These are phyloP conservation scores for Pseudomyrmex dendroicus DNA, from an alignment of 1,140 invertebrate genomes.

Conservation along the genomic window DNA sequence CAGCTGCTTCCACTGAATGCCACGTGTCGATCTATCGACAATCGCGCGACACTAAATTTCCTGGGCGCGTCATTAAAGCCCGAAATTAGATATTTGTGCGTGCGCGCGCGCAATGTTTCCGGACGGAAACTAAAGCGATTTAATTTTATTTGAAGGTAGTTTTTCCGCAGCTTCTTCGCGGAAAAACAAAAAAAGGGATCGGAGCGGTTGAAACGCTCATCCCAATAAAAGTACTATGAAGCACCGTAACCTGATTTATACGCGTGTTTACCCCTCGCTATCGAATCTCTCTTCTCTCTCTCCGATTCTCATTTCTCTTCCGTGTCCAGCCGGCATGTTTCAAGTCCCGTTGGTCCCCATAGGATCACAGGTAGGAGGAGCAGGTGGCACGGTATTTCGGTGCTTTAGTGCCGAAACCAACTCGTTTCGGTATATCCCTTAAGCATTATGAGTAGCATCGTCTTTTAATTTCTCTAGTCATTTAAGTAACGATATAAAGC, in stretches of 20 bases:
- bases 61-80: not conserved
- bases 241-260: slow-evolving; percentile 77
- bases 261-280: slow-evolving; percentile 70
- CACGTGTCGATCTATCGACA: slow-evolving; percentile 46
- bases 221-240: slow-evolving; percentile 68
- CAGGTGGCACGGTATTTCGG: slow-evolving; percentile 56
- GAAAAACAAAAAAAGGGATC: slow-evolving; percentile 54
- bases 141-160: slow-evolving; percentile 19
- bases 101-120: not conserved
- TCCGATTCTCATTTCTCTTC: slow-evolving; percentile 60
- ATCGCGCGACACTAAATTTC: slow-evolving; percentile 40
- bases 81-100: slow-evolving; percentile 28
- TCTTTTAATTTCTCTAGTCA: too few species aligned
- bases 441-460: too few species aligned
- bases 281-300: slow-evolving; percentile 37
- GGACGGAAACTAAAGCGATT: not conserved
- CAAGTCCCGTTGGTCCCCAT: slow-evolving; percentile 53
- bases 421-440: not conserved
- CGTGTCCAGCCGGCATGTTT: slow-evolving; percentile 62
- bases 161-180: not conserved
- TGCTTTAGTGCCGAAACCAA: slow-evolving; percentile 50
- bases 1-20: slow-evolving; percentile 35
- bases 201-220: slow-evolving; percentile 63
- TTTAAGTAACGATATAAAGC: too few species aligned
- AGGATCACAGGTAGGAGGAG: slow-evolving; percentile 64